Evolutionary conservation across 2,113 vertebrate species (phyloP).

Genomic region (Corydoras sp.): DNA sequence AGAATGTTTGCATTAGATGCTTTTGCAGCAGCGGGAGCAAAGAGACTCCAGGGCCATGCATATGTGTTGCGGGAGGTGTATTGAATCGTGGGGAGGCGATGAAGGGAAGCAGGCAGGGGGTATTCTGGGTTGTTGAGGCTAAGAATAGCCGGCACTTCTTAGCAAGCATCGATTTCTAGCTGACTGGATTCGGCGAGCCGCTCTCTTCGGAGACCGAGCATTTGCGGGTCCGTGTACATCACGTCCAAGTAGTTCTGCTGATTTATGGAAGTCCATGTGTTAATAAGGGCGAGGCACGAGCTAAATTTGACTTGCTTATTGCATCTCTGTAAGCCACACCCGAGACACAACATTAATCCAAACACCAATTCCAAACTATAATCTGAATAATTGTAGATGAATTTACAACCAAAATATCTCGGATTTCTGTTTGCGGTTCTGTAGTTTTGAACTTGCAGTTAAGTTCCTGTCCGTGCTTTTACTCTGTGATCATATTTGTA

Average conservation of each 20-base stretch:
- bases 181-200: background rate
- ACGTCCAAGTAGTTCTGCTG: background rate
- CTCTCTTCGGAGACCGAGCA: background rate
- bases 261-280: background rate
- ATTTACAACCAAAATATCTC: too few relatives aligned
- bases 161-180: background rate
- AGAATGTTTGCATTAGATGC: constrained; percentile 43
- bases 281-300: background rate
- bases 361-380: too few relatives aligned
- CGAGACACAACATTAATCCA: too few relatives aligned
- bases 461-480: too few relatives aligned
- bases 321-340: too few relatives aligned
- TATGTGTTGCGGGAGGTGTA: background rate
- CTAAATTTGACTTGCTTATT: too few relatives aligned
- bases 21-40: constrained; percentile 32
- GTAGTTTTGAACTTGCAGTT: too few relatives aligned
- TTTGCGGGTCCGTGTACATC: background rate
- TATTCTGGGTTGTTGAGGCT: background rate
- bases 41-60: constrained; percentile 11
- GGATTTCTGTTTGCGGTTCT: too few relatives aligned
- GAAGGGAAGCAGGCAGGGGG: background rate
- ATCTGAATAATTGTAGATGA: too few relatives aligned
- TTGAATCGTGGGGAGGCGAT: background rate
- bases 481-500: too few relatives aligned
- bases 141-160: background rate